Evolutionary conservation across 1,140 invertebrate genomes (phyloP).

Genomic region (Drosophila mojavensis): DNA sequence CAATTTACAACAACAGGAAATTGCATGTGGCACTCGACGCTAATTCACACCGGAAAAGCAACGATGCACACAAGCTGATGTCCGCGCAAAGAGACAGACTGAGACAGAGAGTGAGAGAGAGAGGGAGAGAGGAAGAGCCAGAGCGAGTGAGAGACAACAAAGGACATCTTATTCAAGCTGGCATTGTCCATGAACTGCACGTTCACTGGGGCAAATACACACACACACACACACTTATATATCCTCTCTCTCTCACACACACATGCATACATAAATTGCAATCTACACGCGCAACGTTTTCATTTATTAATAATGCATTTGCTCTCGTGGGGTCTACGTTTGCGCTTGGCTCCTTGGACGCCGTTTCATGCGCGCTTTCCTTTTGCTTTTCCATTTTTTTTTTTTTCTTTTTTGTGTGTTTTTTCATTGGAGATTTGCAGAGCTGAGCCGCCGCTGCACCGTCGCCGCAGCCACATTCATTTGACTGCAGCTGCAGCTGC

Average conservation of each 20-base stretch:
- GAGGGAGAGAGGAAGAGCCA: background rate
- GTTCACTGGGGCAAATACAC: constrained; percentile 24
- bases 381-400: too few species aligned
- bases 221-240: background rate
- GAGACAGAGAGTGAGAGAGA: background rate
- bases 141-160: background rate
- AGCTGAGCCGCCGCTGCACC: constrained; percentile 30
- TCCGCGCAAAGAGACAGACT: constrained; percentile 21
- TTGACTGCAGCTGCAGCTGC: constrained; percentile 46
- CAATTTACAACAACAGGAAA: constrained; percentile 74
- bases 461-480: constrained; percentile 41
- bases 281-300: constrained; percentile 51
- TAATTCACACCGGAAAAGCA: constrained; percentile 72
- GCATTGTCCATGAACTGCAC: constrained; percentile 52
- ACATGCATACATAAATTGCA: constrained; percentile 51
- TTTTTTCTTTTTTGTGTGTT: background rate
- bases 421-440: constrained; percentile 53
- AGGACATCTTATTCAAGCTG: constrained; percentile 56
- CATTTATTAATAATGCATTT: constrained; percentile 67
- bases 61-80: constrained; percentile 54
- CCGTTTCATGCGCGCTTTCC: constrained; percentile 39
- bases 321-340: constrained; percentile 26
- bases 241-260: background rate
- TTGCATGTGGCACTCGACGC: constrained; percentile 72
- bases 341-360: constrained; percentile 21